Evolutionary conservation across 2,888 invertebrate genomes (phyloP), one percentile per base, ranked within the genome.

Genomic region (Drosophila conformis): DNA sequence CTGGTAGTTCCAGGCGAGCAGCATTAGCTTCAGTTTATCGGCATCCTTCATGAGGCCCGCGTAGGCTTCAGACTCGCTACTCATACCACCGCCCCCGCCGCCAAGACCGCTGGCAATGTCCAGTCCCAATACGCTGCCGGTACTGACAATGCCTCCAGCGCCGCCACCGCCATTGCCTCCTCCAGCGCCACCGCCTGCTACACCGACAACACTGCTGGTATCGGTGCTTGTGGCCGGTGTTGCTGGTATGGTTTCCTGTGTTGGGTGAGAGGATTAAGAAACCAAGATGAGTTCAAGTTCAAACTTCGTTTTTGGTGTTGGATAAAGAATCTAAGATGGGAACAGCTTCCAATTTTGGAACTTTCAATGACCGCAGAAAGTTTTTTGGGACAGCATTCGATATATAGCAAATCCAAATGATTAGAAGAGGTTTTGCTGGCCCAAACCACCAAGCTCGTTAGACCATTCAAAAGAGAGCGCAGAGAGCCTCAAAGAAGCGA

Each of bases 1-100:
- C 94, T 96, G 96, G 94, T 96, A 96, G 95, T 97, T 97, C 97
- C 97, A 97, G 92, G 97, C 97, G 93, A 97, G 95, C 94, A 97
- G 95, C 96, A 97, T 97, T 94, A 96, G 95, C 95, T 97, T 97
- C 94, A 97, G 95, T 94, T 97, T 97, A 94, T 97, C 97, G 91
- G 96, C 96, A 93, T 97, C 97, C 95, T 97, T 97, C 95, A 96
- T 93, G 2, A 93, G 89, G 15, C 93, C 93, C 29, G 93, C 92
- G 69, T 93, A 93, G 25, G 93, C 91, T 73, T 93, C 93, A 27
- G 87, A 69, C 78, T 92, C 84, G 85, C 84, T 83, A 82, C 78
- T 80, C 70, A 84, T 69, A 51, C 78, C 75, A 10, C 74, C 79
- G 38, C 90, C 67, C 27, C 57, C 56, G 13, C 56, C 57, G 58